Percentiles rank a stretch among this genome's conserved stretches.
phyloP scores from a whole-genome alignment of 2,888 invertebrate genomes.

The Drosophila yooni region DNA sequence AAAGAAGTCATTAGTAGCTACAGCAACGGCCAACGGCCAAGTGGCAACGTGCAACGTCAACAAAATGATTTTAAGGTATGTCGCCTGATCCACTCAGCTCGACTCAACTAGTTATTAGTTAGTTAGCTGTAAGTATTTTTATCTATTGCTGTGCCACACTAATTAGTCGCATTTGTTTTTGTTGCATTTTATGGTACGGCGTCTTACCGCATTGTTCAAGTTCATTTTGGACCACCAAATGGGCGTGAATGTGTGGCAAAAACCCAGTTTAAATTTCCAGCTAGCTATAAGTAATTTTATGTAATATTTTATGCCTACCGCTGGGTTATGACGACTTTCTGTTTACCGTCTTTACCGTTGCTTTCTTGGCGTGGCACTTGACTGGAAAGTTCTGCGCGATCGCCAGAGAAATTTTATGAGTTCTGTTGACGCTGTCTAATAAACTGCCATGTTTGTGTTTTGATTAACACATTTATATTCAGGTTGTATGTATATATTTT shows the following conservation, averaged over 20 bases:
- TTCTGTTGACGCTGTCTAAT: constrained; percentile 46
- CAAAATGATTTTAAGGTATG: constrained; percentile 83
- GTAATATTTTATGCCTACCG: constrained; percentile 44
- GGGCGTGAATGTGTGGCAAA: constrained; percentile 35
- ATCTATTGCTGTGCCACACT: constrained; percentile 28
- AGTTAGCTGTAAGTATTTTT: constrained; percentile 24
- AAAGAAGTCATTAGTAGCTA: constrained; percentile 74
- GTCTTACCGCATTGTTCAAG: constrained; percentile 49
- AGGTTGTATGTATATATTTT: constrained; percentile 34
- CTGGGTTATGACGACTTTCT: constrained; percentile 46
- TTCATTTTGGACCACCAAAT: constrained; percentile 39
- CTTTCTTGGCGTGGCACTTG: constrained; percentile 32
- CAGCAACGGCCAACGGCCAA: constrained; percentile 53
- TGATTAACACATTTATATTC: constrained; percentile 70
- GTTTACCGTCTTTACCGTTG: constrained; percentile 43
- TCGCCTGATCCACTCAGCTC: constrained; percentile 12
- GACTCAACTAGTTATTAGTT: constrained; percentile 12
- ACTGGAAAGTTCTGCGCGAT: constrained; percentile 61
- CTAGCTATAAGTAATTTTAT: constrained; percentile 48
- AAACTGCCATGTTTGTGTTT: constrained; percentile 57
- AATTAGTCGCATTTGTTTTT: constrained; percentile 41
- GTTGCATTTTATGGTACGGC: constrained; percentile 32
- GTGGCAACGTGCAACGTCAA: constrained; percentile 67
- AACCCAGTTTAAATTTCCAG: constrained; percentile 11
- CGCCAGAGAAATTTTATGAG: constrained; percentile 42